Evolutionary conservation across 2,888 invertebrate species (phyloP), one percentile per base, ranked within the genome.

Genomic region (Athrips mouffetella): DNA sequence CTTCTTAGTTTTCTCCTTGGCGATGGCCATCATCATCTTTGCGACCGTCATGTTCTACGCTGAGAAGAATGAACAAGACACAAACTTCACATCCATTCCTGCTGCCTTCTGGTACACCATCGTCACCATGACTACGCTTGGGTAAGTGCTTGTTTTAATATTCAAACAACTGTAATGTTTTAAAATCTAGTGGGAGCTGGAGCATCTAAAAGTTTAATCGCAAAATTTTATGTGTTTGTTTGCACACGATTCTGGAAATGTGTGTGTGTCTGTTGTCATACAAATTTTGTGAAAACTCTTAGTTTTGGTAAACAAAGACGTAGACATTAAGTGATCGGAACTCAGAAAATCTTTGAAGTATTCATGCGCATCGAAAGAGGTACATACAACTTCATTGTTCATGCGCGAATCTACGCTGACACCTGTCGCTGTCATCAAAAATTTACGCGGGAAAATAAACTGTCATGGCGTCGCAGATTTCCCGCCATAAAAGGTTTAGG

Each of bases 21-120:
- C 98, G 57, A 99, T 99, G 99, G 99, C 99, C 70, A 99, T 99
- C 83, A 99, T 99, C 73, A 99, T 99, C 74, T 99, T 99, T 85
- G 99, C 99, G 57, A 99, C 99, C 31, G 98, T 99, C 66, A 99
- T 99, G 98, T 99, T 98, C 91, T 99, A 99, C 90, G 98, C 99
- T 45, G 99, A 99, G 91, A 99, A 99, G 90, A 98, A 98, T 81
- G 98, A 98, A 60, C 94, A 94, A 69, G 94, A 95, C 67, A 99
- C 99, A 48, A 96, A 96, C 84, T 99, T 99, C 91, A 99, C 98
- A 57, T 98, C 98, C 80, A 99, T 99, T 89, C 99, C 99, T 52
- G 98, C 98, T 48, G 98, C 99, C 63, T 99, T 99, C 89, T 99
- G 99, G 99, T 99, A 99, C 91, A 99, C 99, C 76, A 99, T 99